Conservation (phyloP, 2,797 vertebrate species). For the Vireo griseus region DNA sequence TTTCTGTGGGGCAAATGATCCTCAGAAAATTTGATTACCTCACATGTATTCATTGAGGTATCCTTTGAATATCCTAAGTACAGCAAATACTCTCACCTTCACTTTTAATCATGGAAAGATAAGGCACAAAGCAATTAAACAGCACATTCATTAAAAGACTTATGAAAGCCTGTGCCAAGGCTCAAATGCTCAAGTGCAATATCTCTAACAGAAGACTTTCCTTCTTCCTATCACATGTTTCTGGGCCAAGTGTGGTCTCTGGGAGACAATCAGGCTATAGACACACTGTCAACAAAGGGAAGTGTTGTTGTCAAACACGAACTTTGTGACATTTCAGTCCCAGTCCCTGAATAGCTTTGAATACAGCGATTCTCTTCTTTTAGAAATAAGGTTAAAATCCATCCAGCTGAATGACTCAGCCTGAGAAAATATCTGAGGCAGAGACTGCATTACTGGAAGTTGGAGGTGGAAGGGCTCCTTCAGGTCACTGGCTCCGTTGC, state of each 20-base stretch:
- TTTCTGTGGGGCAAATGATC: background rate
- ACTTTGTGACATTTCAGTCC: background rate
- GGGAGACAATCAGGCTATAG: background rate
- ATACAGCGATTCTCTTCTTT: background rate
- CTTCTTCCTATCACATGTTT: background rate
- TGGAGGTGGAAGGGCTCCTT: background rate
- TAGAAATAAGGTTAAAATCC: background rate
- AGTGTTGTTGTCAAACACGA: background rate
- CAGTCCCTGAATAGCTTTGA: background rate
- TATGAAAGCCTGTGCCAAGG: background rate
- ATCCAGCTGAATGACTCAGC: background rate
- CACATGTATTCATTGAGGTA: background rate
- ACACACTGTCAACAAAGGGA: background rate
- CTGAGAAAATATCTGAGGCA: background rate
- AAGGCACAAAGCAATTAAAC: background rate
- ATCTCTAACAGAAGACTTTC: background rate
- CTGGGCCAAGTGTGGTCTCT: background rate
- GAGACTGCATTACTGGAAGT: background rate
- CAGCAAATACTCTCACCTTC: background rate
- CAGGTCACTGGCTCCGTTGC: background rate
- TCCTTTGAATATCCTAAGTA: background rate
- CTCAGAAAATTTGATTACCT: background rate
- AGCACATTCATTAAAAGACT: background rate
- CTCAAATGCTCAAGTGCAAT: background rate
- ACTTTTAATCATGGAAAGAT: background rate